Evolutionary conservation across 1,140 invertebrate species (phyloP), one percentile per base, ranked within the genome.

Genomic region (Pinna nobilis): DNA sequence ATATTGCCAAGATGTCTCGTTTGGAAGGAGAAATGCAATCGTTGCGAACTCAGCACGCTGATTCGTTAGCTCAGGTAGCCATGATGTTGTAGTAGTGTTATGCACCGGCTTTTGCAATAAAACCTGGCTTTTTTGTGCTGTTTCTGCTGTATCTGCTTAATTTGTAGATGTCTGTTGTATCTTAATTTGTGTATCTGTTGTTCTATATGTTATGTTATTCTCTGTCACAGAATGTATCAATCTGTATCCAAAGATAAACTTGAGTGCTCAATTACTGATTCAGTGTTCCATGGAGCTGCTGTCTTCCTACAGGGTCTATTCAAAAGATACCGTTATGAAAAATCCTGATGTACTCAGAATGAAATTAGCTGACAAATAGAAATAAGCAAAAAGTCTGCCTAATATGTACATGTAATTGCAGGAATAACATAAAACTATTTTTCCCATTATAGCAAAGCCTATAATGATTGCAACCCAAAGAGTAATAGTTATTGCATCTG

Each of bases 21-120:
- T 49, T 79, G 63, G 86, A 87, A 25, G 81, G 75, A 61, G 86
- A 87, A 65, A 32, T 85, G 30, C 74, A 84, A 44, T 63, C 80
- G 18, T 37, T 84, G 47, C 76, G 80, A 28, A 51, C 75, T 23
- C 80, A 84, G 64, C 77, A 82, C 68, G 77, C 81, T 6, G 84
- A 86, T 32, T 70, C 79, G 9, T 76, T 82, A 51, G 73, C 77
- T 37, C 84, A 86, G 83, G 84, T 86, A 84, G 44, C 55, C 18
- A 51, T 25, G 30, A n/a, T 47, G 32, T 68, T 68, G 47, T 20
- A 20, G 55, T 59, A 59, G 55, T 59, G 55, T 35, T 15, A 13
- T 59, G 55, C 55, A 59, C 55, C n/a, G 5, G 55, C 55, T 59
- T 59, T 59, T 59, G 33, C 20, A 28, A 35, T 59, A 35, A 59